Evolutionary conservation across 2,888 invertebrate species (phyloP), one percentile per base, ranked within the genome.

Genomic region (Noctua comes): DNA sequence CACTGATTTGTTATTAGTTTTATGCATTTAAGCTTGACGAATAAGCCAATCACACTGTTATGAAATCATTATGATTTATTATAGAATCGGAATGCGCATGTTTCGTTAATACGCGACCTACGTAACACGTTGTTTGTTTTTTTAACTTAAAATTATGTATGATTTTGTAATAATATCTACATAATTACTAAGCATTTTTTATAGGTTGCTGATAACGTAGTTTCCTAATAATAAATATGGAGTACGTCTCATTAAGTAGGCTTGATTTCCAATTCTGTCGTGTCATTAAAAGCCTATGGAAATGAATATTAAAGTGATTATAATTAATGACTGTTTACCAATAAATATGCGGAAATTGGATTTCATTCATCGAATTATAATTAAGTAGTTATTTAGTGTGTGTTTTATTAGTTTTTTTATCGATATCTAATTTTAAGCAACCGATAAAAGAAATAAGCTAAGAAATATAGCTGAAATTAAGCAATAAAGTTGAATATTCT

Each of bases 41-140:
- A 80, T 73, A 59, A 64, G 62, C 68, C 59, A 59, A 68, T 80
- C 68, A 74, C 8, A 57, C 18, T 24, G 18, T 80, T 84, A 77
- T 68, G 76, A 85, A 77, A 83, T 77, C 13, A 27, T 59, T 66
- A 4, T 84, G 85, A 83, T 77, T 77, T 68, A 76, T 64, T 68
- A 31, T 51, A 31, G 43, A 80, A 70, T 71, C 11, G 59, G 77
- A 73, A 84, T 84, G 72, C 24, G 69, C 48, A 51, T 31, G 80
- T 76, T 76, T 80, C 73, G 64, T 69, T 57, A 69, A 72, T 54
- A 24, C 13, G 27, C 11, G 18, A 48, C n/a, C 31, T 36, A 40
- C 75, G 80, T 73, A 84, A 83, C 46, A 69, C 11, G 62, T 72
- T 72, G 31, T 84, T 79, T 83, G 72, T 59, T 84, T 71, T 77